phyloP scores from a whole-genome alignment of 1,140 invertebrate species.

The Diabrotica undecimpunctata region DNA sequence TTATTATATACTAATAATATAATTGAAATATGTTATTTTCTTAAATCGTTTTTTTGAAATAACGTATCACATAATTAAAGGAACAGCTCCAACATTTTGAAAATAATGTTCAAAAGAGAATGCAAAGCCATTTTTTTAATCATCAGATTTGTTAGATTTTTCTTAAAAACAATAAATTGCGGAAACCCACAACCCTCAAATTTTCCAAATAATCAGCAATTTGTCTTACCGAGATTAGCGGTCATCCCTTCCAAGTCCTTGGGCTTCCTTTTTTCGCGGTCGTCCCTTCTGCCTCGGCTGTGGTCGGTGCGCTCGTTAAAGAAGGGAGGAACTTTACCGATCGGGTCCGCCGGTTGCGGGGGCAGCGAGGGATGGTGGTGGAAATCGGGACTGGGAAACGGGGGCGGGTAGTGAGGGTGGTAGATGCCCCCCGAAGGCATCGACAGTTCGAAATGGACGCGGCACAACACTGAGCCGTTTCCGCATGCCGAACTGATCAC shows the following conservation, averaged over 20 bases:
- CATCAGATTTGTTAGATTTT: no score
- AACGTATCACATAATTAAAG: no score
- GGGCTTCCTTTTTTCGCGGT: conserved; percentile 85
- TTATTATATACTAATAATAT: no score
- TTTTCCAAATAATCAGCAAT: conserved; percentile 11
- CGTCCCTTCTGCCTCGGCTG: conserved; percentile 87
- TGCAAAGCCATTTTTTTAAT: no score
- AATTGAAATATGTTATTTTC: no score
- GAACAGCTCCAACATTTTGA: no score
- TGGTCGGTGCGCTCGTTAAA: conserved; percentile 67
- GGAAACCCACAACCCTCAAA: neutral
- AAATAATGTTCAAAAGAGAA: no score
- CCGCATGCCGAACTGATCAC: conserved; percentile 93
- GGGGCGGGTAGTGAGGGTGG: conserved; percentile 54
- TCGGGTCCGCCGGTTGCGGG: conserved; percentile 42
- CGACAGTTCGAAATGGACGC: conserved; percentile 76
- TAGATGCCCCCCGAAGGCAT: conserved; percentile 50
- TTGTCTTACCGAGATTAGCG: conserved; percentile 72
- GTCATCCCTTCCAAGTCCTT: conserved; percentile 83
- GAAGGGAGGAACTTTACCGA: conserved; percentile 57
- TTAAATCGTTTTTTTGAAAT: no score
- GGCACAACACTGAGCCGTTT: conserved; percentile 66
- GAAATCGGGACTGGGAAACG: conserved; percentile 55
- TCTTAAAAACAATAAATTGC: no score
- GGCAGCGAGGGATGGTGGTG: conserved; percentile 46